Conservation (phyloP, 2,113 vertebrate genomes). For the Arothron firmamentum region DNA sequence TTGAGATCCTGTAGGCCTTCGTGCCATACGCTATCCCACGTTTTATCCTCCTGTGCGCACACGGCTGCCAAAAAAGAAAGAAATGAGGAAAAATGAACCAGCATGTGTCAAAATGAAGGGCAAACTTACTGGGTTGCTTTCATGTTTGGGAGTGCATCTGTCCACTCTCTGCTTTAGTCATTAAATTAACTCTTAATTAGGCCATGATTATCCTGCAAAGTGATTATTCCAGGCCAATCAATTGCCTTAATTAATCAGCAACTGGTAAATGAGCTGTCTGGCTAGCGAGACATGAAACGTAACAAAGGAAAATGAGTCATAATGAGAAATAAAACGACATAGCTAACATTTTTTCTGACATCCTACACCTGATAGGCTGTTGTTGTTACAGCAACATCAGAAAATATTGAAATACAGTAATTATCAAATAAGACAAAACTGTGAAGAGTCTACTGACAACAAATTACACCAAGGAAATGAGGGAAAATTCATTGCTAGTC, state of each 20-base stretch:
- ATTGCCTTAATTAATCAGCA: constrained; percentile 58
- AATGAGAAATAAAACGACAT: background rate
- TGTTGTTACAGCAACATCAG: no score
- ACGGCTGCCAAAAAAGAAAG: constrained; percentile 12
- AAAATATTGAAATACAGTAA: no score
- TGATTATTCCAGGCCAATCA: constrained; percentile 66
- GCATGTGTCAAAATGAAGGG: constrained; percentile 7
- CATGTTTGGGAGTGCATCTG: constrained; percentile 27
- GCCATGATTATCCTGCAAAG: constrained; percentile 42
- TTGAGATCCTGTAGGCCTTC: constrained; percentile 12
- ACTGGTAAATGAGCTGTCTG: constrained; percentile 48
- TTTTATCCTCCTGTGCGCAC: constrained; percentile 5
- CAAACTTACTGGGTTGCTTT: constrained; percentile 14
- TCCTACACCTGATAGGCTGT: background rate
- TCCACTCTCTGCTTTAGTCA: constrained; percentile 32
- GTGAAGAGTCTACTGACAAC: no score
- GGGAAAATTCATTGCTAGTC: no score
- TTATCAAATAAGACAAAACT: no score
- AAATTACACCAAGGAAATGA: no score
- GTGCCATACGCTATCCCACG: constrained; percentile 23
- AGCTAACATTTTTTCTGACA: background rate
- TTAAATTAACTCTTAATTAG: constrained; percentile 67
- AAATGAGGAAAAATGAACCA: background rate
- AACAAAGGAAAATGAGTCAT: background rate
- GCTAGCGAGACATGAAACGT: constrained; percentile 16